These are phyloP conservation scores for Lepidurus packardi DNA, from an alignment of 1,140 invertebrate species.

Conservation along the genomic window DNA sequence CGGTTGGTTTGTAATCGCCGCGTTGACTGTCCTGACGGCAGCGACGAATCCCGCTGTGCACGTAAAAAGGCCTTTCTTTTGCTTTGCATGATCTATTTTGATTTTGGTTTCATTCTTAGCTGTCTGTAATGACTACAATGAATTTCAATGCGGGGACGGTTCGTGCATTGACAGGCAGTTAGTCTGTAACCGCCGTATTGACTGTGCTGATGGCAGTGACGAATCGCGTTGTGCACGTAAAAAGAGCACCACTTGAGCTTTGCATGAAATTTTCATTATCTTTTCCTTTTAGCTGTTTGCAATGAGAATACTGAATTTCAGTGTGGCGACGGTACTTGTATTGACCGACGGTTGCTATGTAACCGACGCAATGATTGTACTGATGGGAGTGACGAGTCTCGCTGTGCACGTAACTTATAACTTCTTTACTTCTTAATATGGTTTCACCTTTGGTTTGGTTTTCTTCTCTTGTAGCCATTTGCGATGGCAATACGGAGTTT, in stretches of 20 bases:
- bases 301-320: conserved; percentile 2
- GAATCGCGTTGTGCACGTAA: conserved; percentile 47
- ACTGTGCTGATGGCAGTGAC: conserved; percentile 74
- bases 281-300: conserved; percentile 15
- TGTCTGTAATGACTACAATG: no score
- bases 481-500: conserved; percentile 50
- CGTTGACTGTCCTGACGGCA: conserved; percentile 40
- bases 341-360: conserved; percentile 56
- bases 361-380: conserved; percentile 60
- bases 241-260: not conserved
- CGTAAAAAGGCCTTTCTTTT: not conserved
- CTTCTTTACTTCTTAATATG: not conserved
- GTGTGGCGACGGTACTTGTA: conserved; percentile 52
- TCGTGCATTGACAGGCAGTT: conserved; percentile 65
- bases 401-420: conserved; percentile 45
- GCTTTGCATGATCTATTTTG: not conserved
- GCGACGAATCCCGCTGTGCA: conserved; percentile 37
- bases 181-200: conserved; percentile 67
- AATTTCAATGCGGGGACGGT: conserved; percentile 60
- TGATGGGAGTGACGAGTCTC: conserved; percentile 65
- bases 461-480: conserved; percentile 30
- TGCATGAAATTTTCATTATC: not conserved
- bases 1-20: conserved; percentile 38
- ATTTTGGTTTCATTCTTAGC: not conserved
- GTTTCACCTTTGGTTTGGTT: not conserved